Percentiles rank a stretch among this genome's conserved stretches.
Evolutionary conservation across 2,888 invertebrate genomes (phyloP).

Genomic region (Leistus spinibarbis): DNA sequence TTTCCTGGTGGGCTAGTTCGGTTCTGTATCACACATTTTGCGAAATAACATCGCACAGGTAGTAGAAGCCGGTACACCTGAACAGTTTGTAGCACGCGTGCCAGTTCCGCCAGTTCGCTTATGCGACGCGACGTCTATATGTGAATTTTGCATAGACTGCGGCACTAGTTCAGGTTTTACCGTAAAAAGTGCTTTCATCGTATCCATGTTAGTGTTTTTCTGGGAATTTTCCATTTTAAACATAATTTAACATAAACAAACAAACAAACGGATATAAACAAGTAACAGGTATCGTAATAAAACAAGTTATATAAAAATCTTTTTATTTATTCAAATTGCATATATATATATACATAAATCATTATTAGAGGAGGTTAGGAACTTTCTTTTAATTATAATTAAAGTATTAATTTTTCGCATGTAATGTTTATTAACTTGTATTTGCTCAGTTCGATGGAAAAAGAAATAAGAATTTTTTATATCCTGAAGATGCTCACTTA

Average conservation of each 20-base stretch:
- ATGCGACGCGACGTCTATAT: not conserved
- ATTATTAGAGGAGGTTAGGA: not conserved
- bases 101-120: slow-evolving; percentile 8
- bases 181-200: not conserved
- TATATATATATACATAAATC: not conserved
- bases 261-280: not conserved
- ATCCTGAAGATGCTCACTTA: too few species aligned
- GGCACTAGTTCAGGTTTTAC: not conserved
- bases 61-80: not conserved
- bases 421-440: not conserved
- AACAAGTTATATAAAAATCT: not conserved
- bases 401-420: not conserved
- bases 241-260: not conserved
- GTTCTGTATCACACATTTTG: slow-evolving; percentile 1
- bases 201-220: not conserved
- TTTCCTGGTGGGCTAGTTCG: not conserved
- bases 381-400: not conserved
- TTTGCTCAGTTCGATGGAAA: too few species aligned
- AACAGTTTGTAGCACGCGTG: slow-evolving; percentile 8
- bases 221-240: not conserved
- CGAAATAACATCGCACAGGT: slow-evolving; percentile 15
- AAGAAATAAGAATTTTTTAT: too few species aligned
- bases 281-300: not conserved
- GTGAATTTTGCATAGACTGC: slow-evolving; percentile 5
- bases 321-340: too few species aligned